Percentiles rank a stretch among this genome's conserved stretches.
These are phyloP conservation scores for Cyclophora punctaria DNA, from an alignment of 2,888 invertebrate species.

Conservation along the genomic window DNA sequence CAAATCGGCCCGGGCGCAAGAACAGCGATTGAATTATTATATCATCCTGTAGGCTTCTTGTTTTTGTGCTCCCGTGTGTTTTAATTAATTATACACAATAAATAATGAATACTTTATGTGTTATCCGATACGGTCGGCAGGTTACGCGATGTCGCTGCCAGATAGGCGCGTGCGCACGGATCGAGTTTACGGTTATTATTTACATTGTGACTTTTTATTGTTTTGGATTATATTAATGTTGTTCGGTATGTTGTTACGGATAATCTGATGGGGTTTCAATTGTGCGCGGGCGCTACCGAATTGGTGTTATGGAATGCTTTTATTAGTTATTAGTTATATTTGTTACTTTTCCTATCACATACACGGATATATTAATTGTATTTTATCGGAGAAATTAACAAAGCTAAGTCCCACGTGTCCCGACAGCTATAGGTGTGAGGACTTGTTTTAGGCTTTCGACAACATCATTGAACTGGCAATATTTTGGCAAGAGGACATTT, in stretches of 20 bases:
- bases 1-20: constrained; percentile 63
- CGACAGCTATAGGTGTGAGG: too few relatives aligned
- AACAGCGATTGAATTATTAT: constrained; percentile 74
- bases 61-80: constrained; percentile 71
- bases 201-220: constrained; percentile 59
- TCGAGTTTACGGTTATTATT: constrained; percentile 60
- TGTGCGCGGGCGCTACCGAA: constrained; percentile 28
- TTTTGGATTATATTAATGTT: constrained; percentile 51
- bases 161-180: constrained; percentile 48
- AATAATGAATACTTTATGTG: constrained; percentile 74
- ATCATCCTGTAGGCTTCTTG: constrained; percentile 72
- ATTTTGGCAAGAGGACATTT: too few relatives aligned
- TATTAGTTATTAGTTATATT: constrained; percentile 14
- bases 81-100: constrained; percentile 73
- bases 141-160: constrained; percentile 50
- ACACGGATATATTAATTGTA: too few relatives aligned
- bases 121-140: constrained; percentile 62
- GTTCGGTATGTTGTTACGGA: constrained; percentile 24
- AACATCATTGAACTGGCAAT: too few relatives aligned
- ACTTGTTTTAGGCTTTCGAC: too few relatives aligned
- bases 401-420: too few relatives aligned
- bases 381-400: too few relatives aligned
- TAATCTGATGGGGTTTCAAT: constrained; percentile 33
- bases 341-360: background rate
- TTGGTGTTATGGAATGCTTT: constrained; percentile 23